Percentiles rank a stretch among this genome's conserved stretches.
Conservation (phyloP, 2,797 vertebrate genomes). For the Cossypha caffra region DNA sequence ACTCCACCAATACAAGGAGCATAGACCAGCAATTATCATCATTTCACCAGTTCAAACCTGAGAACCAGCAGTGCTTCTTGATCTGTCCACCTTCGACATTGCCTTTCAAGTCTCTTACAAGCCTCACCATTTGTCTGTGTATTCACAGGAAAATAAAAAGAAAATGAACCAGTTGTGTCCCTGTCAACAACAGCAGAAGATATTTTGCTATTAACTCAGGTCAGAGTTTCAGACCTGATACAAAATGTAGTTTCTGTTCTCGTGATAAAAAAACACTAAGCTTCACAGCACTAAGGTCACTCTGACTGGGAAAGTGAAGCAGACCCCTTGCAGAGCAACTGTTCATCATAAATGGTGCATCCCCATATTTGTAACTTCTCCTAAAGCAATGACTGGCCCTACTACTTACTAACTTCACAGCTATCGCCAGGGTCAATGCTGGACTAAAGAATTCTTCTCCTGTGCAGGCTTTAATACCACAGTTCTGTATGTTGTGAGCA, state of each 20-base stretch:
- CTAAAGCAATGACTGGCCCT: neutral
- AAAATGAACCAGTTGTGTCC: neutral
- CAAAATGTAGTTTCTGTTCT: neutral
- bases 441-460: neutral
- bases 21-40: neutral
- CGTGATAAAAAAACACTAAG: neutral
- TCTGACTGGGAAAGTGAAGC: neutral
- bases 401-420: neutral
- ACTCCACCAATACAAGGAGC: neutral
- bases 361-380: neutral
- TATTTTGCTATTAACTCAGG: neutral
- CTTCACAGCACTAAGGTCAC: neutral
- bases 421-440: neutral
- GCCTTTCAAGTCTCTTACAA: neutral
- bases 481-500: neutral
- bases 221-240: neutral
- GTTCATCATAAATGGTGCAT: neutral
- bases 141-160: neutral
- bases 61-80: neutral
- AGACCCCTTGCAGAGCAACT: neutral
- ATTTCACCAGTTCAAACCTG: neutral
- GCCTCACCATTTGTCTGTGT: neutral
- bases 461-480: neutral
- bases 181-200: neutral
- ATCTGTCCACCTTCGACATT: neutral